These are phyloP conservation scores for Panzeria rudis DNA, from an alignment of 2,888 invertebrate species.

Conservation along the genomic window DNA sequence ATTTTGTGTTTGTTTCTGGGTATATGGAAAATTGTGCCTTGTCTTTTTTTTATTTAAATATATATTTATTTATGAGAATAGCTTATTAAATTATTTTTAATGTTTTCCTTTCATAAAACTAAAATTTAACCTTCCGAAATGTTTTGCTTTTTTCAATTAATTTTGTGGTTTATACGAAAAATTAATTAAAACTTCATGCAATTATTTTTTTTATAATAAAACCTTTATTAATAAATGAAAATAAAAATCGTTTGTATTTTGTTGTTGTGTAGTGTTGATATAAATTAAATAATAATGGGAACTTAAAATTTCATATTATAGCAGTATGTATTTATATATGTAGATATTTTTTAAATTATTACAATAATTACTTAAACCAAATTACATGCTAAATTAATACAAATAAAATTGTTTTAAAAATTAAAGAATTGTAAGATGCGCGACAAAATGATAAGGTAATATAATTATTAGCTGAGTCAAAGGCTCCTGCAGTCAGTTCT, in stretches of 20 bases:
- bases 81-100: conserved; percentile 40
- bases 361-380: conserved; percentile 39
- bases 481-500: neutral
- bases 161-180: conserved; percentile 18
- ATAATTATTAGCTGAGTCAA: neutral
- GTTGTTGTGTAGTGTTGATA: conserved; percentile 43
- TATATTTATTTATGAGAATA: conserved; percentile 40
- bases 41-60: conserved; percentile 18
- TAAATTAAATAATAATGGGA: conserved; percentile 66
- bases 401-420: conserved; percentile 26
- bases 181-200: conserved; percentile 60
- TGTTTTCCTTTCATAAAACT: conserved; percentile 48
- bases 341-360: conserved; percentile 19
- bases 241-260: conserved; percentile 55
- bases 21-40: conserved; percentile 63
- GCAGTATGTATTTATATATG: conserved; percentile 41
- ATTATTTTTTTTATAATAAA: conserved; percentile 64
- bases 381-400: conserved; percentile 27
- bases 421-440: neutral
- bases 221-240: conserved; percentile 68
- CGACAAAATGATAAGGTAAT: neutral
- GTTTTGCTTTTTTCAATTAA: conserved; percentile 68
- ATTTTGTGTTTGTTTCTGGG: conserved; percentile 13
- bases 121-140: conserved; percentile 81
- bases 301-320: conserved; percentile 70